Evolutionary conservation across 1,140 invertebrate species (phyloP).

Genomic region (Phymorhynchus buccinoides): DNA sequence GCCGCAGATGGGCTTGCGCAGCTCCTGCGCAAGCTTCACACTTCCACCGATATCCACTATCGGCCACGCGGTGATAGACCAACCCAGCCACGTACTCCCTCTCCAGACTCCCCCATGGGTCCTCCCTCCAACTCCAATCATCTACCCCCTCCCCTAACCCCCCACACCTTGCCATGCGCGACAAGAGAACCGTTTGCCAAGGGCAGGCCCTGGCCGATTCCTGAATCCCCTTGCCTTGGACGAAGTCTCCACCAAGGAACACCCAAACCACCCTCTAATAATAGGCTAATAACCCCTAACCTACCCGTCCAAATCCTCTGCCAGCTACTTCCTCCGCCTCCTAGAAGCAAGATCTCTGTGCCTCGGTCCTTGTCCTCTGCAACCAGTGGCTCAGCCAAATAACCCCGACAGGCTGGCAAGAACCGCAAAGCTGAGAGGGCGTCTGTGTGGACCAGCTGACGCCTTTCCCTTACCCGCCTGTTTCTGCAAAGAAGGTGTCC

Average conservation of each 20-base stretch:
- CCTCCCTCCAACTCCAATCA: background rate
- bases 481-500: background rate
- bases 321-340: no score
- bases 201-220: background rate
- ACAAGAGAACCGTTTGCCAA: background rate
- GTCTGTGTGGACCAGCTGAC: background rate
- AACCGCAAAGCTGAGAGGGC: no score
- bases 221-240: background rate
- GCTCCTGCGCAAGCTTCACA: constrained; percentile 38
- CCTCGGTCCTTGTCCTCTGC: no score
- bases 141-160: background rate
- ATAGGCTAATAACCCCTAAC: no score
- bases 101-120: background rate
- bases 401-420: no score
- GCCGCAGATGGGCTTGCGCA: constrained; percentile 50
- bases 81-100: constrained; percentile 32
- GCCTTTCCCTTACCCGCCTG: background rate
- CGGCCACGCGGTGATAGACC: background rate
- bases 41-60: constrained; percentile 29
- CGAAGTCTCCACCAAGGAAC: background rate
- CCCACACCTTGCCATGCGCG: background rate
- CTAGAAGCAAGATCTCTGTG: no score
- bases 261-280: background rate
- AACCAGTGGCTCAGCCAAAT: no score
- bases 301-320: background rate